Evolutionary conservation across 2,113 vertebrate genomes (phyloP).

Genomic region (Tenrec ecaudatus): DNA sequence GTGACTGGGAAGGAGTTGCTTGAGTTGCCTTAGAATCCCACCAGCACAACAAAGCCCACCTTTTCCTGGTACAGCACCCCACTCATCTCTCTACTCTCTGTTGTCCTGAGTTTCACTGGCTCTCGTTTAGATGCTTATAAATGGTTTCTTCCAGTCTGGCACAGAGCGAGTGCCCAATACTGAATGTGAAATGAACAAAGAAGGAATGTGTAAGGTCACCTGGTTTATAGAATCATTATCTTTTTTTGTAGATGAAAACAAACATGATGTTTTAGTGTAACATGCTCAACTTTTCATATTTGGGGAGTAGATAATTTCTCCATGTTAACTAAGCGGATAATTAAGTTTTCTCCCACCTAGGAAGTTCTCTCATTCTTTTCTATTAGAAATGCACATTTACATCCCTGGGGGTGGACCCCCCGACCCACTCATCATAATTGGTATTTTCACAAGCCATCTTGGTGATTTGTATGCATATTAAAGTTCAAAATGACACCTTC

Average conservation of each 20-base stretch:
- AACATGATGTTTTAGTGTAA: neutral
- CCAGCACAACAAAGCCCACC: neutral
- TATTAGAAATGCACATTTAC: neutral
- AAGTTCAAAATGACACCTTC: neutral
- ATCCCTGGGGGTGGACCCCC: neutral
- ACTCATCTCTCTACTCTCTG: neutral
- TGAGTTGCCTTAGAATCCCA: neutral
- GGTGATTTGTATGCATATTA: neutral
- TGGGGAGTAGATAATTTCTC: neutral
- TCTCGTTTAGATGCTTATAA: conserved; percentile 52
- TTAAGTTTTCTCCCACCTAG: neutral
- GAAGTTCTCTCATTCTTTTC: neutral
- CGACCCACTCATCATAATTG: neutral
- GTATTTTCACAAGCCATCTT: neutral
- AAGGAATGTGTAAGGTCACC: neutral
- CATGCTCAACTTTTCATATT: neutral
- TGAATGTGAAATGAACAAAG: neutral
- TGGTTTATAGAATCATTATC: neutral
- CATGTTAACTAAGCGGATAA: neutral
- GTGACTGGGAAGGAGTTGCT: neutral
- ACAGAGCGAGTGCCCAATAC: neutral
- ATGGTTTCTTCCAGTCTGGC: neutral
- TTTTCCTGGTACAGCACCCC: neutral
- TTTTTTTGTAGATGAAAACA: conserved; percentile 13
- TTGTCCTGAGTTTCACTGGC: neutral